Conservation (phyloP, 2,888 invertebrate genomes). For the Drosophila multiciliata region DNA sequence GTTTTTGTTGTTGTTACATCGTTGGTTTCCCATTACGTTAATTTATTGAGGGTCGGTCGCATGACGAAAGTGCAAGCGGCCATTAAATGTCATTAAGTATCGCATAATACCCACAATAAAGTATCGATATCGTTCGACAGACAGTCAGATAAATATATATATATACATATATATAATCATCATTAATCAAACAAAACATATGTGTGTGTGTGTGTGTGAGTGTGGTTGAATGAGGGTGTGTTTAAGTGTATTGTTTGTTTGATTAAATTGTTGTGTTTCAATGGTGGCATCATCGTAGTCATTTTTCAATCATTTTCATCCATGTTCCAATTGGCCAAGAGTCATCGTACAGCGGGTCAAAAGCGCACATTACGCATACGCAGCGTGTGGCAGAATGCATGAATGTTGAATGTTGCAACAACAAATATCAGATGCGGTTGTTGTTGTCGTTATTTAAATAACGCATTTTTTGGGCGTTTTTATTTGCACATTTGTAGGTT, state of each 20-base stretch:
- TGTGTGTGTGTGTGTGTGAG: not conserved
- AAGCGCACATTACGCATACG: constrained; percentile 45
- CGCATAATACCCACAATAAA: constrained; percentile 30
- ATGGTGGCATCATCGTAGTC: constrained; percentile 11
- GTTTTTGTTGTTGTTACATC: constrained; percentile 5
- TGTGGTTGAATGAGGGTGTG: not conserved
- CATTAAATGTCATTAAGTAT: constrained; percentile 60
- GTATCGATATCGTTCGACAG: constrained; percentile 32
- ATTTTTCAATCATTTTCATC: constrained; percentile 40
- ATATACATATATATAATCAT: constrained; percentile 16
- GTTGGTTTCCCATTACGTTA: constrained; percentile 28
- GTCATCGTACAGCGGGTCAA: constrained; percentile 15
- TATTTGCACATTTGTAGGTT: constrained; percentile 28
- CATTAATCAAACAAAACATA: constrained; percentile 10
- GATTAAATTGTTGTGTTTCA: constrained; percentile 23
- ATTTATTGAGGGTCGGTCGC: constrained; percentile 28
- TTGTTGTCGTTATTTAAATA: constrained; percentile 39
- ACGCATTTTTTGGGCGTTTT: constrained; percentile 31
- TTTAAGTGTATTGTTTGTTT: constrained; percentile 13
- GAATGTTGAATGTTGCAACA: not conserved
- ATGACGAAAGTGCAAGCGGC: constrained; percentile 48
- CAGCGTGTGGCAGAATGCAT: constrained; percentile 14
- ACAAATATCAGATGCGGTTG: constrained; percentile 9
- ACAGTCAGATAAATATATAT: not conserved
- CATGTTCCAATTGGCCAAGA: constrained; percentile 16